Conservation (phyloP, 2,797 vertebrate species). For the Alexandromys oeconomus region DNA sequence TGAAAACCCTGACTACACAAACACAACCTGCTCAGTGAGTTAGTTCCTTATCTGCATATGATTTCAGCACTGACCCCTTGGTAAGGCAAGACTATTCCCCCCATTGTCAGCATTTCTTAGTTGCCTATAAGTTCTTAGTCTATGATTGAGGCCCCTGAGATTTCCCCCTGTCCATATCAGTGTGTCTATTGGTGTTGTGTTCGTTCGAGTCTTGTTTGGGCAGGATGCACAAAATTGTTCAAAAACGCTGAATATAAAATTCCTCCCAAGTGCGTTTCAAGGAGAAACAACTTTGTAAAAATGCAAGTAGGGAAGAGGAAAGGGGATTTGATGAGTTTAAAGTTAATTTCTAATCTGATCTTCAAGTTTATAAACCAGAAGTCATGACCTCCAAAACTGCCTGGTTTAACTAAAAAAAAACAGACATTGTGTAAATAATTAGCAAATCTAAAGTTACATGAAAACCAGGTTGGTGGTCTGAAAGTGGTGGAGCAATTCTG, state of each 20-base stretch:
- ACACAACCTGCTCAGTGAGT: neutral
- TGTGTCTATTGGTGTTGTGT: neutral
- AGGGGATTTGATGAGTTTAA: neutral
- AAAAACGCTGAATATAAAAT: neutral
- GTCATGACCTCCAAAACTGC: neutral
- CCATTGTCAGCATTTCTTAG: neutral
- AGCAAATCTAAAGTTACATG: constrained; percentile 17
- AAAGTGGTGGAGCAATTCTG: constrained; percentile 16
- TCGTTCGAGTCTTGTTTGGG: neutral
- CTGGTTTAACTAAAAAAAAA: constrained; percentile 3
- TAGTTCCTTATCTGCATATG: neutral
- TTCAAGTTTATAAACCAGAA: constrained; percentile 33
- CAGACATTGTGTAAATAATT: neutral
- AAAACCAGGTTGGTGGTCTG: neutral
- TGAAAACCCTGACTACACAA: neutral
- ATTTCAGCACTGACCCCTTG: neutral
- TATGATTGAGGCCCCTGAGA: neutral
- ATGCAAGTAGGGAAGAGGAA: constrained; percentile 28
- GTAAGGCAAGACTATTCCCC: neutral
- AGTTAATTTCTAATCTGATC: neutral
- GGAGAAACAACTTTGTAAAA: constrained; percentile 4
- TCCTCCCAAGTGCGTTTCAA: neutral
- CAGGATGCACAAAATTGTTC: neutral
- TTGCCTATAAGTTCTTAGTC: neutral
- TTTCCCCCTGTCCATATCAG: too few species aligned